These are phyloP conservation scores for Leptoclinus maculatus DNA, from an alignment of 2,797 vertebrate species.

Conservation along the genomic window DNA sequence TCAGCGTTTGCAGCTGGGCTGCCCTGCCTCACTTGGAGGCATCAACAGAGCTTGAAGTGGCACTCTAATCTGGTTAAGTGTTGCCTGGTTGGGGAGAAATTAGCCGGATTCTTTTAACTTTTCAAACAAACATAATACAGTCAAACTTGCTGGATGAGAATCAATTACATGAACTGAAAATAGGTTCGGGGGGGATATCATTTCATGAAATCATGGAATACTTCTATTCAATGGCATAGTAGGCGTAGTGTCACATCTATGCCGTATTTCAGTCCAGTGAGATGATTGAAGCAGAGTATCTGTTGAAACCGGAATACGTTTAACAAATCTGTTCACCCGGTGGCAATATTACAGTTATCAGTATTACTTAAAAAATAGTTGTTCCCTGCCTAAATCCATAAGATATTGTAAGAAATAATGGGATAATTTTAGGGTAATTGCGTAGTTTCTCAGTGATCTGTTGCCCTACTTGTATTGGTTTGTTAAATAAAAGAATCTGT, in stretches of 20 bases:
- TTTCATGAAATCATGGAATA: slow-evolving; percentile 69
- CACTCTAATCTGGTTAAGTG: slow-evolving; percentile 84
- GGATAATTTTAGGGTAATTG: slow-evolving; percentile 49
- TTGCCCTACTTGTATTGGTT: slow-evolving; percentile 8
- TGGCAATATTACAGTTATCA: slow-evolving; percentile 53
- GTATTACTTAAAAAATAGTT: slow-evolving; percentile 59
- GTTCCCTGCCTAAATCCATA: slow-evolving; percentile 51
- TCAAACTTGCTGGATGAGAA: slow-evolving; percentile 81
- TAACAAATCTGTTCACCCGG: slow-evolving; percentile 61
- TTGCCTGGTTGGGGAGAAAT: slow-evolving; percentile 82
- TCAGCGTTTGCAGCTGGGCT: slow-evolving; percentile 86
- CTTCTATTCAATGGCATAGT: slow-evolving; percentile 69
- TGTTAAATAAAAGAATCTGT: slow-evolving; percentile 25
- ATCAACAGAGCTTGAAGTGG: slow-evolving; percentile 86
- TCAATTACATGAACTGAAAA: slow-evolving; percentile 80
- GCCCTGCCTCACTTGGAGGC: slow-evolving; percentile 82
- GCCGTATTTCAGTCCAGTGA: slow-evolving; percentile 70
- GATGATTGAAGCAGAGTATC: slow-evolving; percentile 65
- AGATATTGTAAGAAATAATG: slow-evolving; percentile 53
- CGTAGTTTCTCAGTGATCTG: slow-evolving; percentile 41
- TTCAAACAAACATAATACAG: slow-evolving; percentile 86
- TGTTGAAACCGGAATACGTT: slow-evolving; percentile 61
- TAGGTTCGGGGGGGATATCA: slow-evolving; percentile 59
- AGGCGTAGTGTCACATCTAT: slow-evolving; percentile 69
- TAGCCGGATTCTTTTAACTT: slow-evolving; percentile 84